Evolutionary conservation across 1,140 invertebrate species (phyloP).

Genomic region (Neomicropteryx cornuta): DNA sequence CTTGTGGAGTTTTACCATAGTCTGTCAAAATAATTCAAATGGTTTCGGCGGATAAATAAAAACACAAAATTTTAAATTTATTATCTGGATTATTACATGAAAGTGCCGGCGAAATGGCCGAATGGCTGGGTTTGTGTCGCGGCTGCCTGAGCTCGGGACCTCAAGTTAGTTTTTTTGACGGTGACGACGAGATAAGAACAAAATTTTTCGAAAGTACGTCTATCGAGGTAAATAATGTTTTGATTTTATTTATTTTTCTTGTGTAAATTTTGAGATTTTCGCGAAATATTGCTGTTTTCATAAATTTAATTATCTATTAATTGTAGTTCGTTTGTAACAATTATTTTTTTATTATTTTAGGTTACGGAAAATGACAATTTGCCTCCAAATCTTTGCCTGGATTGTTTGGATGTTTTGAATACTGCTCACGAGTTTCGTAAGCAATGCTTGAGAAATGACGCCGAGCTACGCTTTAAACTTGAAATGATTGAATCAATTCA

Average conservation of each 20-base stretch:
- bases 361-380: slow-evolving; percentile 28
- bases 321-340: slow-evolving; percentile 1
- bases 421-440: slow-evolving; percentile 33
- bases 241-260: neutral
- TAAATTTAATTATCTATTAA: neutral
- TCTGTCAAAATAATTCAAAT: slow-evolving; percentile 33
- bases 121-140: slow-evolving; percentile 33
- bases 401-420: slow-evolving; percentile 26
- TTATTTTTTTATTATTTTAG: slow-evolving; percentile 21
- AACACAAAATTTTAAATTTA: slow-evolving; percentile 15
- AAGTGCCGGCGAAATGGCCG: slow-evolving; percentile 28
- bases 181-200: slow-evolving; percentile 22
- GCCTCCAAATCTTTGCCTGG: slow-evolving; percentile 28
- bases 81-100: slow-evolving; percentile 22
- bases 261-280: neutral
- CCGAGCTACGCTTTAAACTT: slow-evolving; percentile 26
- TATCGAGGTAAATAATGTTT: slow-evolving; percentile 22
- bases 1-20: slow-evolving; percentile 28
- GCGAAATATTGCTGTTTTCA: neutral
- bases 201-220: slow-evolving; percentile 33
- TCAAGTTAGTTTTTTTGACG: slow-evolving; percentile 27
- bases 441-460: slow-evolving; percentile 34
- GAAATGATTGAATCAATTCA: slow-evolving; percentile 10
- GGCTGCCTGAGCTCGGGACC: slow-evolving; percentile 30
- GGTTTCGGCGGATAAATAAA: too few relatives aligned